Evolutionary conservation across 2,888 invertebrate genomes (phyloP).

Genomic region (Watsonalla binaria): DNA sequence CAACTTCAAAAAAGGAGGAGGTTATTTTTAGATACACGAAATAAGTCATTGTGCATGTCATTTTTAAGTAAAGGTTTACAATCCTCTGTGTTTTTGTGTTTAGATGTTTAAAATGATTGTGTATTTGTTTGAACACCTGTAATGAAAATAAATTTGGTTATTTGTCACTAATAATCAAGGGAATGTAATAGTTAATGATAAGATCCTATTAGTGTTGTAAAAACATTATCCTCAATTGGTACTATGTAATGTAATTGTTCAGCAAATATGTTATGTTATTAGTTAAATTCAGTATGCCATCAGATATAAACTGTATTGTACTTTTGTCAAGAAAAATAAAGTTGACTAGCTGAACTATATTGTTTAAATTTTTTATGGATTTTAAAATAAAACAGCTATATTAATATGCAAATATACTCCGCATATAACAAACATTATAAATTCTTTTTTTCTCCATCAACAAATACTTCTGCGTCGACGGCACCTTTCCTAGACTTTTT

Average conservation of each 20-base stretch:
- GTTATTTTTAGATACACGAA: not conserved
- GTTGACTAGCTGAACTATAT: slow-evolving; percentile 15
- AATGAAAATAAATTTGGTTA: not conserved
- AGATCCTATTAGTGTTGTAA: not conserved
- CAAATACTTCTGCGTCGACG: slow-evolving; percentile 64
- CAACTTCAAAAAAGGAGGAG: too few relatives aligned
- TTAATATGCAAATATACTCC: not conserved
- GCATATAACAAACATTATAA: slow-evolving; percentile 10
- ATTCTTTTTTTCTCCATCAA: slow-evolving; percentile 47
- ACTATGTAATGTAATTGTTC: not conserved
- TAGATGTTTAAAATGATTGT: not conserved
- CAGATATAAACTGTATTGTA: slow-evolving; percentile 29
- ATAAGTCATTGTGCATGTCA: too few relatives aligned
- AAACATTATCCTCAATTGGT: not conserved
- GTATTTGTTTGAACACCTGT: not conserved
- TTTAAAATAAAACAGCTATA: slow-evolving; percentile 2
- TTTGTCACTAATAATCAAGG: too few relatives aligned
- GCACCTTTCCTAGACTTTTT: slow-evolving; percentile 70
- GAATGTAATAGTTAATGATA: not conserved
- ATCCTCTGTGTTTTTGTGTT: not conserved
- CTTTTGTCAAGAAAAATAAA: slow-evolving; percentile 51
- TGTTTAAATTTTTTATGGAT: not conserved
- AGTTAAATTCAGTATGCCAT: slow-evolving; percentile 29
- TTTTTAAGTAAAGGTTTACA: not conserved
- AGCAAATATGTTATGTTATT: not conserved